A percentile compares a stretch with the other conserved stretches of the same genome.
phyloP scores from a whole-genome alignment of 2,888 invertebrate genomes.

The Andricus quercusramuli region DNA sequence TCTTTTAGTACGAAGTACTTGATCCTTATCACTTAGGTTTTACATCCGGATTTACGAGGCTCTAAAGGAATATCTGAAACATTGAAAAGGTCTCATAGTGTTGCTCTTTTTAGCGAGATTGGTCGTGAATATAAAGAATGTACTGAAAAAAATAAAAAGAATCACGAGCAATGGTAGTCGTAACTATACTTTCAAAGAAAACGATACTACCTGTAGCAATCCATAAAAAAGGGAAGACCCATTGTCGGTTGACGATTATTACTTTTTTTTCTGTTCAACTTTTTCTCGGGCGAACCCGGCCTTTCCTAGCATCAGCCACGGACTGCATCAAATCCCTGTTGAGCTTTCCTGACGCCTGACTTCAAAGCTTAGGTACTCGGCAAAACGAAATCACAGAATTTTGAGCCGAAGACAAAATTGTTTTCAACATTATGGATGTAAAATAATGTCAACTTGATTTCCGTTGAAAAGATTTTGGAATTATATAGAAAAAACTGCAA shows the following conservation, averaged over 20 bases:
- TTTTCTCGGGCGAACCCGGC: no score
- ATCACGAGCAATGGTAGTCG: neutral
- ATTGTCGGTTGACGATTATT: conserved; percentile 7
- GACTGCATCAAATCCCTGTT: no score
- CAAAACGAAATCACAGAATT: no score
- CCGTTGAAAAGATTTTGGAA: no score
- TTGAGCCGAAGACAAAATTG: no score
- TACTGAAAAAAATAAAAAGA: neutral
- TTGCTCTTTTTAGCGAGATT: conserved; percentile 28
- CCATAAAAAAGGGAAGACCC: conserved; percentile 28
- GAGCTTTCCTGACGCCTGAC: no score
- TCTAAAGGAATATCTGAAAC: conserved; percentile 18
- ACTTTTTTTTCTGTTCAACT: no score
- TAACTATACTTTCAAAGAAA: conserved; percentile 26
- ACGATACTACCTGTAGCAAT: neutral
- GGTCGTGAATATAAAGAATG: conserved; percentile 14
- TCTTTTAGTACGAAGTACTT: neutral
- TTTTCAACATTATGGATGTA: no score
- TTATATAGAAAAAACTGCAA: no score
- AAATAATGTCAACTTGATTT: no score
- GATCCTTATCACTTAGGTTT: conserved; percentile 8
- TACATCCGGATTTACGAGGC: conserved; percentile 1
- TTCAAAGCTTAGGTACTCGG: no score
- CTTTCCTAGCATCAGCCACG: no score
- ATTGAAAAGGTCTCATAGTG: conserved; percentile 26